Conservation (phyloP, 1,140 invertebrate species). For the Macrosteles quadrilineatus region DNA sequence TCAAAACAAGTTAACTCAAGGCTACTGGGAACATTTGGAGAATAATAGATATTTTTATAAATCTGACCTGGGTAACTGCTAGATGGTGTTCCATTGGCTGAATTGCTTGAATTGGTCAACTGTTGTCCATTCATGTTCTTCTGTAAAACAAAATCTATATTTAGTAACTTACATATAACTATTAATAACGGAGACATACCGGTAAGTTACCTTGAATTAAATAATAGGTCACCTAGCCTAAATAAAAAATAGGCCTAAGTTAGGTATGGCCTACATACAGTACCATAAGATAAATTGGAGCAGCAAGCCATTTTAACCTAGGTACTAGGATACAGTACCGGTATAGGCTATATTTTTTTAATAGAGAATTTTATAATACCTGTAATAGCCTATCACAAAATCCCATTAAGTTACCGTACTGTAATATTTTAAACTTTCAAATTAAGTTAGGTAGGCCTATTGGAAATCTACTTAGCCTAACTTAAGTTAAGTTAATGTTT, state of each 20-base stretch:
- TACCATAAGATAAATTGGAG: not conserved
- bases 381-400: too few relatives aligned
- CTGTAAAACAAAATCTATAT: not conserved
- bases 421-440: too few relatives aligned
- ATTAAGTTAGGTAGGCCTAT: too few relatives aligned
- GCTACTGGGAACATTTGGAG: too few relatives aligned
- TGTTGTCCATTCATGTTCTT: slow-evolving; percentile 23
- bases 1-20: too few relatives aligned
- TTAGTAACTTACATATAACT: not conserved
- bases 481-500: too few relatives aligned
- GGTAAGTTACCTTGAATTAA: not conserved
- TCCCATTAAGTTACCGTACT: too few relatives aligned
- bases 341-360: too few relatives aligned
- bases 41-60: too few relatives aligned
- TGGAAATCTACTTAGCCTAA: too few relatives aligned
- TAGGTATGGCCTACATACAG: not conserved
- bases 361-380: too few relatives aligned
- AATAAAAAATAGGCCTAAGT: not conserved
- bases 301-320: not conserved
- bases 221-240: not conserved
- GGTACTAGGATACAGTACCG: not conserved
- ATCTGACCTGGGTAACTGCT: slow-evolving; percentile 40
- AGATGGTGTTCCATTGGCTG: slow-evolving; percentile 38
- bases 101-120: slow-evolving; percentile 31
- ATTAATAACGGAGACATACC: not conserved